These are phyloP conservation scores for Toxotes lorentzi DNA, from an alignment of 2,797 vertebrate genomes.

Conservation along the genomic window DNA sequence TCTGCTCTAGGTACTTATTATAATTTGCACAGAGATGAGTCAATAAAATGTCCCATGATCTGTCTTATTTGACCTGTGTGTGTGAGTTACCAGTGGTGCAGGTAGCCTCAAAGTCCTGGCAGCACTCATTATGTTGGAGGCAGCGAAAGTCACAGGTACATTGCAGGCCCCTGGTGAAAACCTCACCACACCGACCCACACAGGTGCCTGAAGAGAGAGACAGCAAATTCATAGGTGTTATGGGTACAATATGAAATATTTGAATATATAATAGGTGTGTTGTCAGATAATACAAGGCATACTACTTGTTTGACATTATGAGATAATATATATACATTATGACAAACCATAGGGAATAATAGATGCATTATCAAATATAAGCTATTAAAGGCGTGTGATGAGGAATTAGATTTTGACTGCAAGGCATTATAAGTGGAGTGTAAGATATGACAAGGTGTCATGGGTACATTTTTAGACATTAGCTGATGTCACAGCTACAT, in stretches of 20 bases:
- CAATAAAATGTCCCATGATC: background rate
- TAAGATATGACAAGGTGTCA: background rate
- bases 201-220: conserved; percentile 82
- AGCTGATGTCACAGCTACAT: background rate
- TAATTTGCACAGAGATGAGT: background rate
- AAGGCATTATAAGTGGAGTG: background rate
- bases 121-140: conserved; percentile 90
- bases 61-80: background rate
- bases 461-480: background rate
- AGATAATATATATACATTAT: background rate
- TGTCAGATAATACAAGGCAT: background rate
- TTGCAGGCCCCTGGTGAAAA: conserved; percentile 86
- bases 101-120: conserved; percentile 88
- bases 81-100: conserved; percentile 85
- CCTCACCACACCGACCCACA: conserved; percentile 90
- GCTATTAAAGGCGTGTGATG: background rate
- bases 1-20: too few relatives aligned
- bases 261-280: too few relatives aligned
- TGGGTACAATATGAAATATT: background rate
- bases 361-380: background rate
- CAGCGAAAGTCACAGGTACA: conserved; percentile 92
- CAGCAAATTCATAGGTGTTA: background rate
- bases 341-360: background rate
- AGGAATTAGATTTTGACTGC: background rate
- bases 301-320: background rate